Evolutionary conservation across 2,113 vertebrate genomes (phyloP), one percentile per base, ranked within the genome.

Genomic region (Lampris megalopsis): DNA sequence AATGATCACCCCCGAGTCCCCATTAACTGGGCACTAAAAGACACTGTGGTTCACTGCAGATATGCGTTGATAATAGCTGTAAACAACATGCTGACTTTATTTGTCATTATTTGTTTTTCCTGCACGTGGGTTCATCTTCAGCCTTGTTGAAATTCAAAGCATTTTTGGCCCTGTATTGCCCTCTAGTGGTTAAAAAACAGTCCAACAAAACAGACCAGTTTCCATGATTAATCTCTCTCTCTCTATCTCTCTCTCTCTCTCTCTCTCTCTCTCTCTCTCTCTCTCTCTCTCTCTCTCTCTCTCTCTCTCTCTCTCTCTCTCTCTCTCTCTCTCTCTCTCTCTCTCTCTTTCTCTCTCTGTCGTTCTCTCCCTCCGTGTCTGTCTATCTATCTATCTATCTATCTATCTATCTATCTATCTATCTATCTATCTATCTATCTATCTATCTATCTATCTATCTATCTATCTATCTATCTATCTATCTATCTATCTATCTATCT

Each of bases 111-210:
- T 24, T 24, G 24, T 24, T 63, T 54, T 53, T 37, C 65, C 53
- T 0, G 1, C 50, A 53, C 8, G 37, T 9, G 52, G 49, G 70
- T 47, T 67, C 61, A 59, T 56, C 41, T 65, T 47, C 47, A 24
- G 5, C 9, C 54, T 53, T 63, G 11, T 45, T 50, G 9, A 52
- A 13, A 54, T 50, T 7, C 54, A 59, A 53, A 36, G 38, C 1
- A 49, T 6, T 2, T 10, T 9, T 68, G 49, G 24, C 54, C 47
- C 7, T 64, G 59, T 68, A 63, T 2, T 24, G 43, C 49, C 81
- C 64, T 9, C 81, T 73, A 54, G 68, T 83, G 84, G 69, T 37
- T 41, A 5, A 61, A 9, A 24, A 24, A 24, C 24, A 24, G 24
- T 36, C 56, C 56, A 36, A 13, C 36, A 2, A 9, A 9, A 36